Percentiles rank a stretch among this genome's conserved stretches.
Conservation (phyloP, 2,797 vertebrate species). For the Sarcophilus harrisii region DNA sequence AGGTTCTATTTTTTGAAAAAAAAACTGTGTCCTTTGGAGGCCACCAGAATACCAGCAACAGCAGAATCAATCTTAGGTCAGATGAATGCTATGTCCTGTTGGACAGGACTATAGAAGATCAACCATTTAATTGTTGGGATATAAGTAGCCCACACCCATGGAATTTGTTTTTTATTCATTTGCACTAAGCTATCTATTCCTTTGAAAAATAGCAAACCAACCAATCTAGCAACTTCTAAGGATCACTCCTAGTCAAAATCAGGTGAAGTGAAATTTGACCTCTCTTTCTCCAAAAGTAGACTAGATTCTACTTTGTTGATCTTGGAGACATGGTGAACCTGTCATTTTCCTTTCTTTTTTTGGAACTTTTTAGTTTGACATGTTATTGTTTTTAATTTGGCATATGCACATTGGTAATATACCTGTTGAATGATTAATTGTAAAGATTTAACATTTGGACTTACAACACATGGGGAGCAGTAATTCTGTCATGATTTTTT, state of each 20-base stretch:
- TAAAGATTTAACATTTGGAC: constrained; percentile 62
- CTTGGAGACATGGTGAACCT: constrained; percentile 74
- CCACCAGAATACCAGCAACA: constrained; percentile 22
- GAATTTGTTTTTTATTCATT: constrained; percentile 32
- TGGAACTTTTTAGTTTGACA: constrained; percentile 65
- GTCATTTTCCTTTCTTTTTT: constrained; percentile 68
- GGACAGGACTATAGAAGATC: constrained; percentile 38
- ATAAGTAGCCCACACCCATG: constrained; percentile 25
- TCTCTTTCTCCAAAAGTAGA: constrained; percentile 63
- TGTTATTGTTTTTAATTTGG: constrained; percentile 74
- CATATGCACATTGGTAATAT: constrained; percentile 67
- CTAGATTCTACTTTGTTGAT: constrained; percentile 76
- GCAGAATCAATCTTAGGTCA: constrained; percentile 18
- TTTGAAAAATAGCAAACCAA: constrained; percentile 48
- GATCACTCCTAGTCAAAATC: constrained; percentile 54
- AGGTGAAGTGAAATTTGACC: constrained; percentile 61
- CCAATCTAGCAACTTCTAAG: constrained; percentile 64
- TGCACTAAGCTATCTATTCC: constrained; percentile 31
- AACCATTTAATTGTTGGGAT: constrained; percentile 48
- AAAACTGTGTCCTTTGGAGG: background rate
- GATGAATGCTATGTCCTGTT: constrained; percentile 24
- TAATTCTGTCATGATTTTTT: constrained; percentile 56
- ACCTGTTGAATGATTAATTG: constrained; percentile 76
- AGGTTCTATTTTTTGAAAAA: background rate
- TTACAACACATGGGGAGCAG: constrained; percentile 20